Evolutionary conservation across 2,113 vertebrate genomes (phyloP).

Genomic region (Terrapene triunguis): DNA sequence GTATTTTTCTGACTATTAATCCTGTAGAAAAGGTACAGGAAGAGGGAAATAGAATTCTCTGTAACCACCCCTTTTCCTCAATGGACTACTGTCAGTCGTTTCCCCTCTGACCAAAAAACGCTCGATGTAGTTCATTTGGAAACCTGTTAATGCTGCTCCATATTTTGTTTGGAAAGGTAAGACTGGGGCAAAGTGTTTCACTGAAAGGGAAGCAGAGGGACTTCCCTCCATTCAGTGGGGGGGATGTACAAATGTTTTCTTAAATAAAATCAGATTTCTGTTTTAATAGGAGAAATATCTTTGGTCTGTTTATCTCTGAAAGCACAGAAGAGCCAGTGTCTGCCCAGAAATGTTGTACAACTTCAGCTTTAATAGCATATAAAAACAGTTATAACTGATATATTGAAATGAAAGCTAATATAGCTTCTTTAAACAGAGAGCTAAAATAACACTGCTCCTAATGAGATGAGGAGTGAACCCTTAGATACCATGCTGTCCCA

Average conservation of each 20-base stretch:
- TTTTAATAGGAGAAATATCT: not conserved
- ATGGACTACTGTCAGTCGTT: not conserved
- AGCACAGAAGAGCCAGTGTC: not conserved
- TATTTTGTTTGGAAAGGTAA: not conserved
- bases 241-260: not conserved
- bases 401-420: not conserved
- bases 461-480: not conserved
- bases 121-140: not conserved
- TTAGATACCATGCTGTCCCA: not conserved
- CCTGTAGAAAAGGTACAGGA: not conserved
- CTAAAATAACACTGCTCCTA: not conserved
- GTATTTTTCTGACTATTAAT: not conserved
- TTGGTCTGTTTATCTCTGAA: not conserved
- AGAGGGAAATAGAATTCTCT: not conserved
- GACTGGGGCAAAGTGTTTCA: not conserved
- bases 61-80: not conserved
- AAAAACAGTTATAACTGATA: not conserved
- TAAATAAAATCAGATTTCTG: not conserved
- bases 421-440: not conserved
- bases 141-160: not conserved
- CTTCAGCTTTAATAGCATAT: not conserved
- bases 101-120: not conserved
- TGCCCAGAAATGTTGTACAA: not conserved
- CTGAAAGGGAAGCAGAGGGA: not conserved
- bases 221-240: fast-evolving